Evolutionary conservation across 37 sponge, comb jelly and placozoan species (phyloP).

Genomic region (Crambe crambe): DNA sequence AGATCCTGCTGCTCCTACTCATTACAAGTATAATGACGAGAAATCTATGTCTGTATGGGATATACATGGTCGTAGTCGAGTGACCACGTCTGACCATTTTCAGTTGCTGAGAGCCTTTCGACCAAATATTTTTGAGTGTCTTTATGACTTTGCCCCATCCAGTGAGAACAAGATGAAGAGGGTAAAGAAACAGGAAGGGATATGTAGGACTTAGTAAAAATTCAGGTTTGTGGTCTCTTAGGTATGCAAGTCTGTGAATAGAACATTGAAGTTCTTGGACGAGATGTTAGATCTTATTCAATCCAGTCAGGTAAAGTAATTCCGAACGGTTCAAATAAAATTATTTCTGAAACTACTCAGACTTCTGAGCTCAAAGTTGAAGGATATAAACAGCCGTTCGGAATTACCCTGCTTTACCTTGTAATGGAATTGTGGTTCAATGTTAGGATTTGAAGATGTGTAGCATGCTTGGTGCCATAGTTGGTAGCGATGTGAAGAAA

Average conservation of each 20-base stretch:
- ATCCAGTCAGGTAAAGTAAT: constrained; percentile 12
- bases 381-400: not conserved
- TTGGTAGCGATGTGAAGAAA: constrained; percentile 60
- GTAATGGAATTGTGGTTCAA: not conserved
- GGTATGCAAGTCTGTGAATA: constrained; percentile 65
- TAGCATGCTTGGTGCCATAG: constrained; percentile 69
- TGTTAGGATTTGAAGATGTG: constrained; percentile 26
- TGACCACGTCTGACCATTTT: constrained; percentile 59
- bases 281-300: constrained; percentile 22
- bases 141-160: constrained; percentile 71
- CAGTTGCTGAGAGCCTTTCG: constrained; percentile 42
- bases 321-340: too few species aligned
- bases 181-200: constrained; percentile 6
- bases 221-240: not conserved
- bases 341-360: too few species aligned
- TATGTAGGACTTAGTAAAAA: not conserved
- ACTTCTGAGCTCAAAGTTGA: too few species aligned
- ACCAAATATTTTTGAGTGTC: constrained; percentile 72
- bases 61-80: constrained; percentile 68
- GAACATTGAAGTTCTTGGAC: constrained; percentile 78
- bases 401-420: not conserved
- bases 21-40: constrained; percentile 60
- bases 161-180: constrained; percentile 45
- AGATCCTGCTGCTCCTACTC: constrained; percentile 61
- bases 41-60: constrained; percentile 77